These are phyloP conservation scores for Grallaria varia DNA, from an alignment of 2,113 vertebrate species.

Conservation along the genomic window DNA sequence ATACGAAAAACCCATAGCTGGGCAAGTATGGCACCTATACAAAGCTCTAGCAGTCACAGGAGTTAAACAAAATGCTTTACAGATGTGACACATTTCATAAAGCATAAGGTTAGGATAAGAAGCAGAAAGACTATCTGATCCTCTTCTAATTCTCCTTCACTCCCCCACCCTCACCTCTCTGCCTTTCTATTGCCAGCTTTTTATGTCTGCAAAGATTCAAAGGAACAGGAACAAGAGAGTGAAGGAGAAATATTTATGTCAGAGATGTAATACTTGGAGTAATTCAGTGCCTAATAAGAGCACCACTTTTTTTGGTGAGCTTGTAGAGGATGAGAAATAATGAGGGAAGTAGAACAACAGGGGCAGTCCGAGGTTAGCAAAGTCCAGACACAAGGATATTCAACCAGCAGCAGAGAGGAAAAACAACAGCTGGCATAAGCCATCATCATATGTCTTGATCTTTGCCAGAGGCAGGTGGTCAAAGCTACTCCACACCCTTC, in stretches of 20 bases:
- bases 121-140: not conserved
- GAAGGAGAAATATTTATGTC: constrained; percentile 36
- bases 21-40: constrained; percentile 5
- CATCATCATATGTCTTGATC: constrained; percentile 57
- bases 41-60: constrained; percentile 27
- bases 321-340: constrained; percentile 32
- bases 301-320: not conserved
- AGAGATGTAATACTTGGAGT: constrained; percentile 20
- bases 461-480: constrained; percentile 66
- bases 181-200: not conserved
- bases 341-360: not conserved
- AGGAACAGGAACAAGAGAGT: not conserved
- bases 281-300: constrained; percentile 8
- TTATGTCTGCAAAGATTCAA: not conserved
- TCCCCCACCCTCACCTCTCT: not conserved
- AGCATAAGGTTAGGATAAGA: constrained; percentile 43
- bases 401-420: constrained; percentile 13
- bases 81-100: constrained; percentile 10
- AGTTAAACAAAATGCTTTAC: constrained; percentile 41
- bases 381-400: not conserved
- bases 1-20: not conserved
- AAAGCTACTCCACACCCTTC: constrained; percentile 15
- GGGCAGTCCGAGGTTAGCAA: not conserved
- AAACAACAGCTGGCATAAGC: constrained; percentile 70
- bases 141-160: not conserved